Percentiles rank a stretch among this genome's conserved stretches.
Conservation (phyloP, 2,888 invertebrate species). For the Neuroscelio doddi region DNA sequence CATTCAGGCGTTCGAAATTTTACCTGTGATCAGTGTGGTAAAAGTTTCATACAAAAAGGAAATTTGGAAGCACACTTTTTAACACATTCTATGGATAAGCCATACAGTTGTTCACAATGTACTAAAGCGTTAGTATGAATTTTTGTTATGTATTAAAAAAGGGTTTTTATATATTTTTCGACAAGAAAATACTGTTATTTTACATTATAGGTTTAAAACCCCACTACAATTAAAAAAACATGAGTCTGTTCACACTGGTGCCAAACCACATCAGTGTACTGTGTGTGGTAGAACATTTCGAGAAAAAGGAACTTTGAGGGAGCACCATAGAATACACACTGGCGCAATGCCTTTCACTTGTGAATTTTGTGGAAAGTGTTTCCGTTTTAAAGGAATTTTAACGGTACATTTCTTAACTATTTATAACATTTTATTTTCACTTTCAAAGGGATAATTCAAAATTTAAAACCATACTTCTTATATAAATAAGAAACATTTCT, state of each 20-base stretch:
- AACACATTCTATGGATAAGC: conserved; percentile 74
- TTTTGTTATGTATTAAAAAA: too few species aligned
- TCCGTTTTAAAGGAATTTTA: conserved; percentile 83
- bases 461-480: too few species aligned
- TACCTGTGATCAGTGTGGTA: conserved; percentile 76
- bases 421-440: not conserved
- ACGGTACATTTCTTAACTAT: conserved; percentile 74
- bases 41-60: conserved; percentile 76
- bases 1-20: conserved; percentile 75
- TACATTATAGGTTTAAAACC: conserved; percentile 73
- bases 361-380: conserved; percentile 83
- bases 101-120: conserved; percentile 73
- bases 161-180: too few species aligned
- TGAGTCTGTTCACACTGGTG: conserved; percentile 75
- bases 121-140: conserved; percentile 70
- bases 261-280: conserved; percentile 77
- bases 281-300: conserved; percentile 78
- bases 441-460: not conserved
- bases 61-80: conserved; percentile 76
- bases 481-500: conserved; percentile 3
- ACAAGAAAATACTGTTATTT: conserved; percentile 2
- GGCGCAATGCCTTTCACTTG: conserved; percentile 86
- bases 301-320: conserved; percentile 81
- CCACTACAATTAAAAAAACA: conserved; percentile 75
- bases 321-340: conserved; percentile 84